These are phyloP conservation scores for Yoshiicerus persimilis DNA, from an alignment of 1,140 invertebrate genomes.

Conservation along the genomic window DNA sequence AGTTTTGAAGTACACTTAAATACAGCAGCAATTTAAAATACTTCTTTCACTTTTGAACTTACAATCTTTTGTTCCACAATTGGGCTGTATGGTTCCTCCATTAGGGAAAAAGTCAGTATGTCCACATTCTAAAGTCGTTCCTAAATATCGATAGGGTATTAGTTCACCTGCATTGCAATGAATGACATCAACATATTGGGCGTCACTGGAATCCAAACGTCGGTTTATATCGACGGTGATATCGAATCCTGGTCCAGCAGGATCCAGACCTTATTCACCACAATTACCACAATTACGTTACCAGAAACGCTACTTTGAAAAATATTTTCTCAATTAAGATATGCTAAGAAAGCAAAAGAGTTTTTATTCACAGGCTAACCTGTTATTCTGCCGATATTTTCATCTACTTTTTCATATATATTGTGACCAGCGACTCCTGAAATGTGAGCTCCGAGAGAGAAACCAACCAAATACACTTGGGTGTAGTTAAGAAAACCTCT, in stretches of 20 bases:
- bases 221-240: neutral
- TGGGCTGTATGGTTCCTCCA: slow-evolving; percentile 29
- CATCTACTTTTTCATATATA: neutral
- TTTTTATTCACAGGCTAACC: neutral
- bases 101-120: slow-evolving; percentile 15
- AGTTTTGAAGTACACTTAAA: no score
- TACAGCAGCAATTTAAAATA: no score
- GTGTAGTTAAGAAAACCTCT: neutral
- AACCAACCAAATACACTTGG: slow-evolving; percentile 49
- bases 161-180: slow-evolving; percentile 3
- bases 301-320: neutral
- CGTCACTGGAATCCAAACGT: slow-evolving; percentile 31
- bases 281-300: no score
- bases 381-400: neutral
- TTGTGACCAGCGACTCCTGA: slow-evolving; percentile 44
- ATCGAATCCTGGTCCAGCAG: no score
- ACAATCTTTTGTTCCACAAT: no score
- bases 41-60: no score
- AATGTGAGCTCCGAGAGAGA: slow-evolving; percentile 49
- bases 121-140: neutral
- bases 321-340: no score
- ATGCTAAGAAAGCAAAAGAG: no score
- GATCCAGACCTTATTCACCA: no score
- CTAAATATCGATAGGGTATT: neutral
- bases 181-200: neutral